These are phyloP conservation scores for Polyommatus icarus DNA, from an alignment of 2,888 invertebrate species.

Conservation along the genomic window DNA sequence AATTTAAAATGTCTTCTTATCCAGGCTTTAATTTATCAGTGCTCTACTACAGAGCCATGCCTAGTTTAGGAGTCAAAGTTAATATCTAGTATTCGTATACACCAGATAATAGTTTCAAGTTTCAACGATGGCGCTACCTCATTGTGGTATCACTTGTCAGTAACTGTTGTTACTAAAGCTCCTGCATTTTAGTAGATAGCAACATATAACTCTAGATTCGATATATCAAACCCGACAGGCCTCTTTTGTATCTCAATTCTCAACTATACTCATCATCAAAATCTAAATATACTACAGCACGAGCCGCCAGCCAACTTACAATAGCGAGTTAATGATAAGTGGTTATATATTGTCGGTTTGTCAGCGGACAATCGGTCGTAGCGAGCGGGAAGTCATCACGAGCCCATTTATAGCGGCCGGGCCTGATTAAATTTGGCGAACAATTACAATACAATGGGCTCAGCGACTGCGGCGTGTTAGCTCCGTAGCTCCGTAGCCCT, in stretches of 20 bases:
- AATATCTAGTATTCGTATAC: no score
- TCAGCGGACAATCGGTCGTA: neutral
- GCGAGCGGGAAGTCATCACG: slow-evolving; percentile 1
- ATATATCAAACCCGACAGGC: no score
- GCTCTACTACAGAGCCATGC: no score
- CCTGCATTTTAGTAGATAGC: no score
- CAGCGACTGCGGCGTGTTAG: neutral
- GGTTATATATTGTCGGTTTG: neutral
- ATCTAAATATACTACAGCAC: neutral
- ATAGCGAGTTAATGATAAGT: neutral
- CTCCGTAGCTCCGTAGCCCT: neutral
- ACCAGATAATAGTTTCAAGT: no score
- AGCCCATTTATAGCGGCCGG: neutral
- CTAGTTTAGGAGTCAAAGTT: no score
- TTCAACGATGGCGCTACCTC: no score
- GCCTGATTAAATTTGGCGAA: slow-evolving; percentile 18
- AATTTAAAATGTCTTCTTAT: no score
- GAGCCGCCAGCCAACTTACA: neutral
- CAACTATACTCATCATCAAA: neutral
- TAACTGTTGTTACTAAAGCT: no score
- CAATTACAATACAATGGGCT: slow-evolving; percentile 17
- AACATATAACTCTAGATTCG: no score
- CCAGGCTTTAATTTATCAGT: no score
- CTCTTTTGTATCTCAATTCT: neutral
- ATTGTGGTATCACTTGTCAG: no score